Conservation (phyloP, 2,797 vertebrate genomes). For the Phataginus tricuspis region DNA sequence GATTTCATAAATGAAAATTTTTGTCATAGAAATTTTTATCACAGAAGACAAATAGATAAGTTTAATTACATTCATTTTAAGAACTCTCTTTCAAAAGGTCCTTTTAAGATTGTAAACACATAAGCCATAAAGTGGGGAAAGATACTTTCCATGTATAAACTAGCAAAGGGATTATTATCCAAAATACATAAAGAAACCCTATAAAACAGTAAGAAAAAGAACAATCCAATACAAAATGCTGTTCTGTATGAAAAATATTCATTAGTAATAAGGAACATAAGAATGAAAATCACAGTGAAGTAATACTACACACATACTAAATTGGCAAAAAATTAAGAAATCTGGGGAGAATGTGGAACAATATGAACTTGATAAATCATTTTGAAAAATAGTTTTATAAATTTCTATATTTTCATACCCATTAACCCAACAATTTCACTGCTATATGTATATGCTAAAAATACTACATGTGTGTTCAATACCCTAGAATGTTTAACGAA, state of each 20-base stretch:
- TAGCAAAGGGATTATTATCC: not conserved
- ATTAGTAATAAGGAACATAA: not conserved
- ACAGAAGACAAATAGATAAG: not conserved
- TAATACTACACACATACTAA: not conserved
- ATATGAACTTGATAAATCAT: not conserved
- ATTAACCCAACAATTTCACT: not conserved
- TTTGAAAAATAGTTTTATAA: not conserved
- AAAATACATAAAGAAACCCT: not conserved
- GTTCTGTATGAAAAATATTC: not conserved
- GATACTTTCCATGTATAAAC: not conserved
- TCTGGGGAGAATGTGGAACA: not conserved
- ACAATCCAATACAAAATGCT: not conserved
- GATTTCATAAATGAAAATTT: not conserved
- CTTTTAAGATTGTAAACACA: not conserved
- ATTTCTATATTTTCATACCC: not conserved
- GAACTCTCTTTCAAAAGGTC: not conserved
- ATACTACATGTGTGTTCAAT: not conserved
- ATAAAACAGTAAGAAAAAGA: not conserved
- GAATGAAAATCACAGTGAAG: not conserved
- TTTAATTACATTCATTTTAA: not conserved
- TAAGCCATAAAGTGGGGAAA: not conserved
- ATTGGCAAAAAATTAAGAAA: not conserved
- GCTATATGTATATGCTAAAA: not conserved
- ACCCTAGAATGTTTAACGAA: not conserved
- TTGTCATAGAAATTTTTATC: not conserved